These are phyloP conservation scores for Portunus trituberculatus DNA, from an alignment of 1,140 invertebrate species.

Conservation along the genomic window DNA sequence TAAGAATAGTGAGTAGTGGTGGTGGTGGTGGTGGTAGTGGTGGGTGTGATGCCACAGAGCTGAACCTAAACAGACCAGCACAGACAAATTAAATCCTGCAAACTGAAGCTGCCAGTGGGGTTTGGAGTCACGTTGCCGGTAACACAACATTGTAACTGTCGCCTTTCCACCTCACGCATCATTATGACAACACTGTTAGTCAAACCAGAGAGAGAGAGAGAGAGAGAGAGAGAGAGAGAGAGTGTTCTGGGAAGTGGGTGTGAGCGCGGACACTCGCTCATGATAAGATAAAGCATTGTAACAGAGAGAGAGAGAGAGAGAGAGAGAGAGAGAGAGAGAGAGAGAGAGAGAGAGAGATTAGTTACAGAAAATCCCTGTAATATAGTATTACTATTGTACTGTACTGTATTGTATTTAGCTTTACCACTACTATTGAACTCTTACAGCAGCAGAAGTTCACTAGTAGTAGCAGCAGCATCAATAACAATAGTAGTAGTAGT, in stretches of 20 bases:
- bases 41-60: too few relatives aligned
- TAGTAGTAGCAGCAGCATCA: background rate
- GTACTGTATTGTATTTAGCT: background rate
- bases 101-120: too few relatives aligned
- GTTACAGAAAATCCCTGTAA: background rate
- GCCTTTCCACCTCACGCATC: too few relatives aligned
- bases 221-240: slow-evolving; percentile 40
- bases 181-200: too few relatives aligned
- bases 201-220: slow-evolving; percentile 6
- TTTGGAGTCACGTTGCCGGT: too few relatives aligned
- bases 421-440: background rate
- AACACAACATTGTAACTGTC: too few relatives aligned
- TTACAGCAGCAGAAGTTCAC: background rate
- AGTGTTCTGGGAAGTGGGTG: background rate
- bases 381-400: background rate
- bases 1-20: too few relatives aligned
- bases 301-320: slow-evolving; percentile 48
- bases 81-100: too few relatives aligned
- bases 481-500: background rate
- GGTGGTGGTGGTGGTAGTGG: too few relatives aligned
- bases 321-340: slow-evolving; percentile 52
- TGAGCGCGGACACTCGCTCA: background rate
- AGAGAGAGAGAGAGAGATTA: background rate
- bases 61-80: too few relatives aligned
- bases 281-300: background rate